Evolutionary conservation across 2,888 invertebrate genomes (phyloP).

Genomic region (Tuberolachnus salignus): DNA sequence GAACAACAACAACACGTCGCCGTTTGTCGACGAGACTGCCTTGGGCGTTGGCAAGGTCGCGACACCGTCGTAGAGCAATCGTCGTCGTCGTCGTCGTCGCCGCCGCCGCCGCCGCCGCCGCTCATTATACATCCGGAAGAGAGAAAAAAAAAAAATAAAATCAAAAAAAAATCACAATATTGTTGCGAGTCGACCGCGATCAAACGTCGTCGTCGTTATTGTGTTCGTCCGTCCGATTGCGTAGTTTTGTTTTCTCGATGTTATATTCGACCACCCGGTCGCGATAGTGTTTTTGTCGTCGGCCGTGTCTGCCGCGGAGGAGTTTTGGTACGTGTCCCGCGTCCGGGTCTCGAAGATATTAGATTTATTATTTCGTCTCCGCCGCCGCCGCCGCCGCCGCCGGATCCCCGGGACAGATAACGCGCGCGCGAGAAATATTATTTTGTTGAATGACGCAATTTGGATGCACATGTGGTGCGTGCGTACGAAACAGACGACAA

Average conservation of each 20-base stretch:
- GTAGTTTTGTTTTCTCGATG: no score
- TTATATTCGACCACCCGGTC: no score
- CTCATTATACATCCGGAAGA: constrained; percentile 35
- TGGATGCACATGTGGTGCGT: constrained; percentile 8
- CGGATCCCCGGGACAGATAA: constrained; percentile 29
- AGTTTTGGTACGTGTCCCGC: neutral
- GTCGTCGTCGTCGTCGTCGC: neutral
- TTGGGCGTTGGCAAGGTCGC: constrained; percentile 56
- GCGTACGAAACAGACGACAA: neutral
- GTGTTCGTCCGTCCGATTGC: neutral
- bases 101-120: neutral
- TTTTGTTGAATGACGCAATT: constrained; percentile 50
- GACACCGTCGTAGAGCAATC: neutral
- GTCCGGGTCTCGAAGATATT: constrained; percentile 35
- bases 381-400: neutral
- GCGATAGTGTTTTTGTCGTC: neutral
- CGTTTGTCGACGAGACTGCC: constrained; percentile 44
- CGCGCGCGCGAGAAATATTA: constrained; percentile 24
- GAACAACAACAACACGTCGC: constrained; percentile 36
- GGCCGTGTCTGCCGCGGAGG: neutral
- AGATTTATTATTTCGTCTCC: neutral
- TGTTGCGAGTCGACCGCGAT: no score
- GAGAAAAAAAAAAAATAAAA: no score
- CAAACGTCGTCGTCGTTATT: neutral
- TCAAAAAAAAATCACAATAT: no score